These are phyloP conservation scores for Larimichthys polyactis DNA, from an alignment of 2,113 vertebrate species.

Conservation along the genomic window DNA sequence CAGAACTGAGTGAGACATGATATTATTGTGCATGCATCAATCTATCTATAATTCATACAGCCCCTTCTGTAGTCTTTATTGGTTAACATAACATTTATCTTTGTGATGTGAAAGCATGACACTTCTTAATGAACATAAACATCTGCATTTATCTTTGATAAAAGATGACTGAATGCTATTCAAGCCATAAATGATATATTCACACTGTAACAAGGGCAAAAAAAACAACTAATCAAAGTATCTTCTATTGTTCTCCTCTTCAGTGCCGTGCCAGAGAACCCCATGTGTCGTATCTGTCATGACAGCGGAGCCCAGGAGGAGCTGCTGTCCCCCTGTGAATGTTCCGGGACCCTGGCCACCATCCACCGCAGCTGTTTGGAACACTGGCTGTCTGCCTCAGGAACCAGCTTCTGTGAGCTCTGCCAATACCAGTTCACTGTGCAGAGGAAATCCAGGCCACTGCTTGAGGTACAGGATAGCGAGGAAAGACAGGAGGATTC, in stretches of 20 bases:
- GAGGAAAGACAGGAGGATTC: not conserved
- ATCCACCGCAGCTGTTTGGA: slow-evolving; percentile 93
- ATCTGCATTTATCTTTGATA: not conserved
- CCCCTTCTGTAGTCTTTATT: not conserved
- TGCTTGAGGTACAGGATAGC: slow-evolving; percentile 87
- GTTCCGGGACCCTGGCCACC: slow-evolving; percentile 88
- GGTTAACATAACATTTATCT: not conserved
- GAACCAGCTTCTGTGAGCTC: slow-evolving; percentile 92
- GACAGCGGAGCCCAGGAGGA: slow-evolving; percentile 90
- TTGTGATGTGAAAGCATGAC: not conserved
- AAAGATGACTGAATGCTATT: not conserved
- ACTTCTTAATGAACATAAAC: not conserved
- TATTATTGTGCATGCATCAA: not conserved
- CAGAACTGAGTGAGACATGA: not conserved
- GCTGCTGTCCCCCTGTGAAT: slow-evolving; percentile 90
- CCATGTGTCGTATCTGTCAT: slow-evolving; percentile 91
- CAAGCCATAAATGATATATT: not conserved
- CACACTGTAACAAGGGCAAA: not conserved
- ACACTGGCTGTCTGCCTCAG: slow-evolving; percentile 90
- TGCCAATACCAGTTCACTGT: slow-evolving; percentile 92
- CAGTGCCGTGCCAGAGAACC: slow-evolving; percentile 85
- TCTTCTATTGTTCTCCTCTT: too few species aligned
- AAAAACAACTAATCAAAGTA: not conserved
- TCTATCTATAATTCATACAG: too few species aligned
- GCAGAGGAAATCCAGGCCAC: slow-evolving; percentile 87